Conservation (phyloP, 1,140 invertebrate genomes). For the Pogonognathellus flavescens region DNA sequence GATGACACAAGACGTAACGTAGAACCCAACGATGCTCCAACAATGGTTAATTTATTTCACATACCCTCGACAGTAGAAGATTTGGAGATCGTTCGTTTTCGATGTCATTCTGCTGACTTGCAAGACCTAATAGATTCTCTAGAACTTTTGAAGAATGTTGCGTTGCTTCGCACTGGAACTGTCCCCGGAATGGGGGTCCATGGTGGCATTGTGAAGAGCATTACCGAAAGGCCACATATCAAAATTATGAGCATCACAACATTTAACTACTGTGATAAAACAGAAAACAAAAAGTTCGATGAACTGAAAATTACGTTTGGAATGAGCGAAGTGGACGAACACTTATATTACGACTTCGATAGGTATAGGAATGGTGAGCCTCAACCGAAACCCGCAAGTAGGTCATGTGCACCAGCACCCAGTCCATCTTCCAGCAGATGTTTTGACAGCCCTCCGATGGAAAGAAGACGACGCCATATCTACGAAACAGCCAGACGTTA, state of each 20-base stretch:
- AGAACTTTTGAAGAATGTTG: constrained; percentile 48
- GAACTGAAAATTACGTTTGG: constrained; percentile 31
- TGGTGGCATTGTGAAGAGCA: constrained; percentile 52
- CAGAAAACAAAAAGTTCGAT: constrained; percentile 55
- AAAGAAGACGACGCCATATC: neutral
- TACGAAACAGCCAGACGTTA: neutral
- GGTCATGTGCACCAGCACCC: constrained; percentile 10
- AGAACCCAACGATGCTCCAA: constrained; percentile 27
- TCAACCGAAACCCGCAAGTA: constrained; percentile 43
- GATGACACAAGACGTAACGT: constrained; percentile 48
- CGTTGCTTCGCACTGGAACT: constrained; percentile 31
- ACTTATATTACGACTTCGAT: constrained; percentile 56
- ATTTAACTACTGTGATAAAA: constrained; percentile 47
- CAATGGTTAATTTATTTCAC: constrained; percentile 51
- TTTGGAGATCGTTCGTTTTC: constrained; percentile 53
- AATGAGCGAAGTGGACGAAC: constrained; percentile 54
- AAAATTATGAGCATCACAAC: constrained; percentile 53
- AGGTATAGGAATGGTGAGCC: constrained; percentile 50
- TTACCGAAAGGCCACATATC: constrained; percentile 44
- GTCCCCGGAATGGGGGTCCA: constrained; percentile 48
- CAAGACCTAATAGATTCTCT: constrained; percentile 49
- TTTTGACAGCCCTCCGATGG: constrained; percentile 28
- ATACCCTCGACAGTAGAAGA: constrained; percentile 38
- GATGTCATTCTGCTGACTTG: constrained; percentile 44
- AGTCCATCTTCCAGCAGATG: constrained; percentile 27